A percentile compares a stretch with the other conserved stretches of the same genome.
Evolutionary conservation across 2,888 invertebrate species (phyloP).

Genomic region (Hyles lineata): DNA sequence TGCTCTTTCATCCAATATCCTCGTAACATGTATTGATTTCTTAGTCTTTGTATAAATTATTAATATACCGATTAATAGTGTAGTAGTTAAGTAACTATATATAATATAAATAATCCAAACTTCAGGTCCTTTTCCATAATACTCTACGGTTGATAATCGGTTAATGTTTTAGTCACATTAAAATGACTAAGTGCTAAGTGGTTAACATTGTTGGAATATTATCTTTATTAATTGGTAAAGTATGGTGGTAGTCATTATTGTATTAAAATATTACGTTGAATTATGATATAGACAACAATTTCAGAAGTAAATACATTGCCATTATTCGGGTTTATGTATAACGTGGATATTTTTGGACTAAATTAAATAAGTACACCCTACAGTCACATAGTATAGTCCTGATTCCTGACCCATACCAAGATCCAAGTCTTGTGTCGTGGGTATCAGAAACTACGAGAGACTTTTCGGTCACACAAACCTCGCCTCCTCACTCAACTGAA

Average conservation of each 20-base stretch:
- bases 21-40: no score
- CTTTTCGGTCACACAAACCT: no score
- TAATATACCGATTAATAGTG: neutral
- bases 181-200: neutral
- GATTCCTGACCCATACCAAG: no score
- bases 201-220: constrained; percentile 1
- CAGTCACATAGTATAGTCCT: no score
- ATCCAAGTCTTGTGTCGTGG: no score
- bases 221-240: neutral
- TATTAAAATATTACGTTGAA: neutral
- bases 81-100: neutral
- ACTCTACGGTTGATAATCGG: neutral
- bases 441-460: no score
- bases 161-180: neutral
- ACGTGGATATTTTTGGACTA: neutral
- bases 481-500: no score
- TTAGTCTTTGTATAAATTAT: no score
- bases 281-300: neutral
- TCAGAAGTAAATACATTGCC: neutral
- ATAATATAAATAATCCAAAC: no score
- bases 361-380: no score
- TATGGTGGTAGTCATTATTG: neutral
- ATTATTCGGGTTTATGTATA: neutral
- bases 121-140: no score
- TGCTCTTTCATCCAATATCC: neutral